Conservation (phyloP, 2,113 vertebrate species). For the Pterocles gutturalis region DNA sequence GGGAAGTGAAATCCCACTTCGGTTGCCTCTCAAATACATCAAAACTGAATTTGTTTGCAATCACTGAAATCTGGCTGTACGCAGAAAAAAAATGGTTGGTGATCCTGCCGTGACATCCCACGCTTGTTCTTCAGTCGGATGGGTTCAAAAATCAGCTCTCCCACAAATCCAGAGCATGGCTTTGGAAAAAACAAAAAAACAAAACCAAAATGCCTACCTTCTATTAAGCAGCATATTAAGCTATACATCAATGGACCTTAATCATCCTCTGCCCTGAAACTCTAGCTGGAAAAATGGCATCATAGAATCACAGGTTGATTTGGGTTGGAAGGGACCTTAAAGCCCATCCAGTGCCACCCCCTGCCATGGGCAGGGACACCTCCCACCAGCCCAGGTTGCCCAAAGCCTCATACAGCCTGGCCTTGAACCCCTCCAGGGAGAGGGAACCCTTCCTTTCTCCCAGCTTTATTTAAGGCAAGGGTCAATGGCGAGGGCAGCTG, state of each 20-base stretch:
- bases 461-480: background rate
- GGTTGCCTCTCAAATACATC: fast-evolving
- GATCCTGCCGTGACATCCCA: no score
- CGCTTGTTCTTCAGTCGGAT: background rate
- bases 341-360: no score
- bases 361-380: no score
- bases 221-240: background rate
- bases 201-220: no score
- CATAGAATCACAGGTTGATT: background rate
- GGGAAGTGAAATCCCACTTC: background rate
- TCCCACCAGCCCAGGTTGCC: no score
- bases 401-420: no score
- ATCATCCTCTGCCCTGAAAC: background rate
- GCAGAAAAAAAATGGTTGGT: background rate
- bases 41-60: background rate
- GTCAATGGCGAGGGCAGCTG: background rate
- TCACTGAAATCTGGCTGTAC: background rate
- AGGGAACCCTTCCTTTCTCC: background rate
- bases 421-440: no score
- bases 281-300: background rate
- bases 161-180: background rate
- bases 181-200: background rate
- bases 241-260: background rate
- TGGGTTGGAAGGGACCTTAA: no score
- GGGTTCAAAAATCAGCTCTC: background rate